Base-by-base conservation (phyloP, 2,797 vertebrate genomes). In the Coilia nasus region DNA sequence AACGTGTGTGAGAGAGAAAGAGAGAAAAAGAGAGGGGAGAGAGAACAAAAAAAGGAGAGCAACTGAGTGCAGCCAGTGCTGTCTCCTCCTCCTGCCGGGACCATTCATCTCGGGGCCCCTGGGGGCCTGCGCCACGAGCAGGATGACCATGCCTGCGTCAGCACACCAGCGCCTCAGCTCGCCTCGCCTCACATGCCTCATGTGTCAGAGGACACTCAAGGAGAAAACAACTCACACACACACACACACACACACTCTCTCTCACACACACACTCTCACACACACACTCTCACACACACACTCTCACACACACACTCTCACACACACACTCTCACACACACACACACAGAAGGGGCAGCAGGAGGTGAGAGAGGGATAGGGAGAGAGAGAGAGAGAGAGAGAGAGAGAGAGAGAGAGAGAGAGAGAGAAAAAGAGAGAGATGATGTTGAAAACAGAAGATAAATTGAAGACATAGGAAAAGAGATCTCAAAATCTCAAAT, bases 171-270 rank as follows among this genome's bases (percentile, higher is more conserved):
- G 7, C 28, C 28, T 21, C 21, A 7, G 6, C 21, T 23, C 0
- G 3, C 2, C 4, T 21, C 4, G 1, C 2, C 14, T 14, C 50
- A 0, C 71, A 17, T 25, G 71, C 71, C 71, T 44, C 15, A 3
- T 41, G 71, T 78, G 71, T 44, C 71, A 78, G 71, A 78, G 71
- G 71, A 78, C 71, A 78, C 71, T 78, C 71, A 78, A 78, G 71
- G 71, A 78, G 71, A 78, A 78, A 19, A 78, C 64, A 31, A 71
- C 3, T 31, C 2, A 15, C 64, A 71, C 35, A 2, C 35, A 41
- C 35, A 41, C 5, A 41, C 5, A 41, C 35, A 41, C 2, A 41
- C 5, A 41, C 35, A n/a, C n/a, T n/a, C n/a, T n/a, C n/a, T n/a
- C n/a, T n/a, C n/a, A 41, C 35, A 41, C 35, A 41, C 35, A 41